These are phyloP conservation scores for Esperia sulphurella DNA, from an alignment of 2,888 invertebrate genomes.

Conservation along the genomic window DNA sequence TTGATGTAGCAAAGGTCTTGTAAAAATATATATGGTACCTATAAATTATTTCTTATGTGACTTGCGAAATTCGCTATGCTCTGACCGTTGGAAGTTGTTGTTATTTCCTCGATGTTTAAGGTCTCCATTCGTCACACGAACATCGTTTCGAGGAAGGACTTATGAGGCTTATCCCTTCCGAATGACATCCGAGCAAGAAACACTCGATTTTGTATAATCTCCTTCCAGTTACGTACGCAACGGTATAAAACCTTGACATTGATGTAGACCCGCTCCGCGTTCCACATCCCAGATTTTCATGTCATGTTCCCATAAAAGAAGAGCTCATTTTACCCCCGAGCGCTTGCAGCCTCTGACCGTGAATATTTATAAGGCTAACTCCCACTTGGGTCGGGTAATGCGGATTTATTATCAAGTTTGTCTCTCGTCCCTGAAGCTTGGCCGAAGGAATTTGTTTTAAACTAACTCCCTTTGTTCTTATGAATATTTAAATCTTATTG, in stretches of 20 bases:
- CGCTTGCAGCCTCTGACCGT: conserved; percentile 32
- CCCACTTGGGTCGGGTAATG: conserved; percentile 29
- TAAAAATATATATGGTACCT: not conserved
- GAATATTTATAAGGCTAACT: conserved; percentile 59
- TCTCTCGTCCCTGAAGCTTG: conserved; percentile 21
- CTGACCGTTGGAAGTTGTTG: not conserved
- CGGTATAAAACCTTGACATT: conserved; percentile 20
- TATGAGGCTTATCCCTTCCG: not conserved
- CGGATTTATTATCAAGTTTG: conserved; percentile 47
- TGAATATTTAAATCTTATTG: conserved; percentile 15
- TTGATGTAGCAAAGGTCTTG: not conserved
- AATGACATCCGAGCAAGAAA: not conserved
- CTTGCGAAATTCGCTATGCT: not conserved
- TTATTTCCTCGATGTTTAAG: not conserved
- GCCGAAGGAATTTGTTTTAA: conserved; percentile 31
- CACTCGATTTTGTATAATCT: not conserved
- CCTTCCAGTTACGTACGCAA: not conserved
- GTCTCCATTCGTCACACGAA: not conserved
- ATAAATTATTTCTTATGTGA: not conserved
- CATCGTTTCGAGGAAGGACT: too few species aligned
- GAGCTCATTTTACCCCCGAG: conserved; percentile 41
- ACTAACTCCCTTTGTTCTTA: conserved; percentile 22
- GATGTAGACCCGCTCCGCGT: conserved; percentile 9
- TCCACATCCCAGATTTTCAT: conserved; percentile 25
- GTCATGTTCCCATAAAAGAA: conserved; percentile 28